A percentile compares a stretch with the other conserved stretches of the same genome.
Conservation (phyloP, 2,113 vertebrate species). For the Oenanthe melanoleuca region DNA sequence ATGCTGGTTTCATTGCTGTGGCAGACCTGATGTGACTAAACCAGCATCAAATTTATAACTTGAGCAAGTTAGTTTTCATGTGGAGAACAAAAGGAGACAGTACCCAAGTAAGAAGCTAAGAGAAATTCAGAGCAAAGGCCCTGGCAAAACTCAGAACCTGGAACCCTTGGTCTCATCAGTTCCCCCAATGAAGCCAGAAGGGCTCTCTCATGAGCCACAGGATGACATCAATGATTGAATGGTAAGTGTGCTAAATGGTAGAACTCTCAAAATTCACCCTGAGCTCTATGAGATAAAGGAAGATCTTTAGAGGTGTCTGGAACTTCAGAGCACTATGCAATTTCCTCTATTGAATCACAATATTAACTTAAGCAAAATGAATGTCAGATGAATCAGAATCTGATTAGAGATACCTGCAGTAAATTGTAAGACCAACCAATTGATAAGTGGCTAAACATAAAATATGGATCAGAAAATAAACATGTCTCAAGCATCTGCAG, state of each 20-base stretch:
- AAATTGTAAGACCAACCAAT: not conserved
- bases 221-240: not conserved
- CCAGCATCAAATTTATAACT: not conserved
- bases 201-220: not conserved
- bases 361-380: not conserved
- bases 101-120: not conserved
- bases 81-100: not conserved
- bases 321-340: not conserved
- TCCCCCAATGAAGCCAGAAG: not conserved
- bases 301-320: not conserved
- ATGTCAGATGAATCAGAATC: not conserved
- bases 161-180: not conserved
- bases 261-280: not conserved
- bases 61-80: not conserved
- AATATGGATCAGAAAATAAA: not conserved
- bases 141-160: not conserved
- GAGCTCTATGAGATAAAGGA: not conserved
- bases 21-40: not conserved
- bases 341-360: not conserved
- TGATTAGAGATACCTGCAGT: not conserved
- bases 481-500: not conserved
- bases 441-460: not conserved
- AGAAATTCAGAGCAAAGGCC: not conserved
- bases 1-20: not conserved
- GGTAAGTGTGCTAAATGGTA: not conserved